phyloP scores from a whole-genome alignment of 2,797 vertebrate species.

The Rhabdomys pumilio region DNA sequence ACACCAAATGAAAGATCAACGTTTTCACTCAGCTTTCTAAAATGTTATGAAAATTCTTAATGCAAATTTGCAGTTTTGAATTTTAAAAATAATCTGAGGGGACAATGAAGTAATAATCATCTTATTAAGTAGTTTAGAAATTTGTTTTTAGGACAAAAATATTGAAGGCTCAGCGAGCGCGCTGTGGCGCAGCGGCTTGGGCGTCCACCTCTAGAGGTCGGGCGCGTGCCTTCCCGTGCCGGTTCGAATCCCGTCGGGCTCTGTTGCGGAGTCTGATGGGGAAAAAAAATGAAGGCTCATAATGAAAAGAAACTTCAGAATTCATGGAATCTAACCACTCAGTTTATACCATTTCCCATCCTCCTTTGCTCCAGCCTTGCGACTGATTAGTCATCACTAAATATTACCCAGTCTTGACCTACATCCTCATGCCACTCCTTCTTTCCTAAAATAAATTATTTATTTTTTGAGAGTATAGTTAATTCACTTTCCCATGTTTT shows the following conservation, averaged over 20 bases:
- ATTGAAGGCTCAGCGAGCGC: too few species aligned
- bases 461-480: neutral
- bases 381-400: neutral
- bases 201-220: too few species aligned
- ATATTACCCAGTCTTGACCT: neutral
- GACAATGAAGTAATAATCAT: neutral
- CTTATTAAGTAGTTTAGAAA: constrained; percentile 23
- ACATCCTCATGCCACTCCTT: neutral
- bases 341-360: neutral
- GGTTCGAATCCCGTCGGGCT: too few species aligned
- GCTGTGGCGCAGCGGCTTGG: too few species aligned
- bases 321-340: neutral
- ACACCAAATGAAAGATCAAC: constrained; percentile 28
- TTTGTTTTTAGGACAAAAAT: neutral
- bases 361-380: too few species aligned
- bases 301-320: neutral
- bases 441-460: neutral
- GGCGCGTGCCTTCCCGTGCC: too few species aligned
- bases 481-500: neutral
- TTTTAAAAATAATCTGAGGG: constrained; percentile 32
- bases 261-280: too few species aligned
- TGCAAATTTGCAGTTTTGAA: neutral
- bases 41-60: neutral
- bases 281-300: neutral
- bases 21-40: constrained; percentile 25